phyloP scores from a whole-genome alignment of 2,113 vertebrate genomes.

The Misgurnus anguillicaudatus region DNA sequence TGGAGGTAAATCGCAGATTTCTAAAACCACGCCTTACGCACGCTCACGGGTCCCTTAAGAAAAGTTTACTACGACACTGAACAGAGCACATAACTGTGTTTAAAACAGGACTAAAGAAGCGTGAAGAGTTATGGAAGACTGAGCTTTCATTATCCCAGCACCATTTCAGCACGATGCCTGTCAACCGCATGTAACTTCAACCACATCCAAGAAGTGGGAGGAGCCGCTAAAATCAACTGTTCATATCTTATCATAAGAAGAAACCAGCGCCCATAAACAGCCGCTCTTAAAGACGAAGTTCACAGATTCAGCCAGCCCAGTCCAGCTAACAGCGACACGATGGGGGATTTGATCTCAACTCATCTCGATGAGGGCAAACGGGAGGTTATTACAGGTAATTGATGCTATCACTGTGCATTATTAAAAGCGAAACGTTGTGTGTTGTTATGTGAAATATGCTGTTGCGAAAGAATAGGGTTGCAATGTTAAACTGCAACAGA shows the following conservation, averaged over 20 bases:
- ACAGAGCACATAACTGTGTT: not conserved
- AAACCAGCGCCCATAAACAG: constrained; percentile 19
- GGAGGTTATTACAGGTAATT: constrained; percentile 86
- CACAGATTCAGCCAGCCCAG: not conserved
- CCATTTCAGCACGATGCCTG: not conserved
- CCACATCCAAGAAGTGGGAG: not conserved
- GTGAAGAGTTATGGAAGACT: not conserved
- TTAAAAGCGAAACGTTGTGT: not conserved
- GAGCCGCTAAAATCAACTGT: constrained; percentile 11
- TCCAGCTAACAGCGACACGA: constrained; percentile 59
- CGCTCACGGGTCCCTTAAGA: not conserved
- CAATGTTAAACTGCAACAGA: not conserved
- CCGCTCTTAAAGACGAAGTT: constrained; percentile 8
- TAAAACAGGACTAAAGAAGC: not conserved
- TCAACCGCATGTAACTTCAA: not conserved
- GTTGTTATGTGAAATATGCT: constrained; percentile 2
- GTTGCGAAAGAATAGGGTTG: constrained; percentile 23
- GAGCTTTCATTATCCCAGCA: not conserved
- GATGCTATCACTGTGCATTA: not conserved
- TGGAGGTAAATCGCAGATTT: constrained; percentile 32
- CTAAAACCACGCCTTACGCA: constrained; percentile 50
- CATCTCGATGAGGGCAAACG: constrained; percentile 90
- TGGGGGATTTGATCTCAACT: constrained; percentile 90
- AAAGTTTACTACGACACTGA: not conserved
- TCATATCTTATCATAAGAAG: constrained; percentile 21